These are phyloP conservation scores for Drosophila sp. DNA, from an alignment of 1,140 invertebrate species.

Conservation along the genomic window DNA sequence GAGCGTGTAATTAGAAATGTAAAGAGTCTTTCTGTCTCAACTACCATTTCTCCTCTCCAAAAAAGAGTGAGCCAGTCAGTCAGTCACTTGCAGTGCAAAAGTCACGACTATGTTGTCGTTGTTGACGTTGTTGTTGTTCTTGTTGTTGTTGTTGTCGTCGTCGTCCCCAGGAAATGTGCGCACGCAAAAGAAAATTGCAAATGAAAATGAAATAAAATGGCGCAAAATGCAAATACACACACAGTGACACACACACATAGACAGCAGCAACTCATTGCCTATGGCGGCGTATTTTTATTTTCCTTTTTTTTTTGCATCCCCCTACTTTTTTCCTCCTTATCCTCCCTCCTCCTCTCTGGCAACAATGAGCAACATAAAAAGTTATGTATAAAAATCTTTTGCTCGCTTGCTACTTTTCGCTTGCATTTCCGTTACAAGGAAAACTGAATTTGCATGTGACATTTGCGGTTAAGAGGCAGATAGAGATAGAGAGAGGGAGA, in stretches of 20 bases:
- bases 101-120: slow-evolving; percentile 47
- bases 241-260: slow-evolving; percentile 30
- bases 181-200: slow-evolving; percentile 64
- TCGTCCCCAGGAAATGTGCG: slow-evolving; percentile 58
- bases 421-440: slow-evolving; percentile 69
- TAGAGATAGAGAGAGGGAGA: not conserved
- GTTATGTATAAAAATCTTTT: slow-evolving; percentile 68
- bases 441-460: slow-evolving; percentile 68
- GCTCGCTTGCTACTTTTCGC: slow-evolving; percentile 56
- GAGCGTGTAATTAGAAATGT: slow-evolving; percentile 72
- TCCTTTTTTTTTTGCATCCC: slow-evolving; percentile 7
- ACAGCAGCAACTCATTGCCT: slow-evolving; percentile 44
- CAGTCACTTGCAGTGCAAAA: slow-evolving; percentile 47
- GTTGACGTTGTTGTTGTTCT: slow-evolving; percentile 7
- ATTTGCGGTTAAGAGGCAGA: slow-evolving; percentile 50
- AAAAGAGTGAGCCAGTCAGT: slow-evolving; percentile 30
- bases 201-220: slow-evolving; percentile 72
- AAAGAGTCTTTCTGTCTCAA: slow-evolving; percentile 39
- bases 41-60: slow-evolving; percentile 13
- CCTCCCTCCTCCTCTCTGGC: slow-evolving; percentile 16
- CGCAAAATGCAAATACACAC: slow-evolving; percentile 57
- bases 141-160: slow-evolving; percentile 10
- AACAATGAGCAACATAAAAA: slow-evolving; percentile 67
- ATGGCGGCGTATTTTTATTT: slow-evolving; percentile 53
- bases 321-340: not conserved